phyloP scores from a whole-genome alignment of 2,888 invertebrate species.

The Anthrax anthrax region DNA sequence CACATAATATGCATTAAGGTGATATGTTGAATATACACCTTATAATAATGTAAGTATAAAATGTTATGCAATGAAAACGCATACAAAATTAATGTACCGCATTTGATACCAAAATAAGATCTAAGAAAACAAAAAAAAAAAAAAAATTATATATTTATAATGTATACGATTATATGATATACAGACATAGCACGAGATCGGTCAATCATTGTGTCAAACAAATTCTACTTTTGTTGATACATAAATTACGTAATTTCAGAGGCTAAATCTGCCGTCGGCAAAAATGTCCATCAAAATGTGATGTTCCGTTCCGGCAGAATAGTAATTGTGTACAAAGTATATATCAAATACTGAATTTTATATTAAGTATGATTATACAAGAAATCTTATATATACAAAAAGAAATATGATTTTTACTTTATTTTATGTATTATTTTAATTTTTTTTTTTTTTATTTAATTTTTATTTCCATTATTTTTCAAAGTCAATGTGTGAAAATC shows the following conservation, averaged over 20 bases:
- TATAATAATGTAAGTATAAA: no score
- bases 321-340: neutral
- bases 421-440: no score
- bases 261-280: neutral
- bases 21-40: no score
- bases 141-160: neutral
- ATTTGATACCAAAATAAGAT: no score
- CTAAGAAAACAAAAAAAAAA: neutral
- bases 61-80: no score
- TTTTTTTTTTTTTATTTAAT: no score
- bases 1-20: no score
- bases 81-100: no score
- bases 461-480: neutral
- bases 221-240: neutral
- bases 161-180: neutral
- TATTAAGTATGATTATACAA: no score
- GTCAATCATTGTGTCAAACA: constrained; percentile 11
- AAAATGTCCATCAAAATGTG: neutral
- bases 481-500: neutral
- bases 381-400: no score
- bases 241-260: neutral
- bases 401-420: no score
- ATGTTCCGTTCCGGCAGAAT: neutral
- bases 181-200: neutral
- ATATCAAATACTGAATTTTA: no score